Conservation (phyloP, 2,113 vertebrate species). For the Alaudala cheleensis region DNA sequence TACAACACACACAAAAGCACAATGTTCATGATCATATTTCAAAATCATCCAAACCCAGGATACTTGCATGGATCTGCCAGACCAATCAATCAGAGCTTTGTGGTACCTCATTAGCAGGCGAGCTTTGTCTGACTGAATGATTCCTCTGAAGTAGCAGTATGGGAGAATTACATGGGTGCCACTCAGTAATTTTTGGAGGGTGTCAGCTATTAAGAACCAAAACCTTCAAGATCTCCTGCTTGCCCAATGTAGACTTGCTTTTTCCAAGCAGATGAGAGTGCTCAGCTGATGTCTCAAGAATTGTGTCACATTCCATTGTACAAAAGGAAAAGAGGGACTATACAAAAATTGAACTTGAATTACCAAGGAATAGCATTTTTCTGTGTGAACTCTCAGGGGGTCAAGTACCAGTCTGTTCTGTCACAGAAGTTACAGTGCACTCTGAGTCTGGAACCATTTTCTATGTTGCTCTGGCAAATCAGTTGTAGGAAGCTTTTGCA, state of each 20-base stretch:
- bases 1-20: neutral
- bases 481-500: neutral
- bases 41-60: neutral
- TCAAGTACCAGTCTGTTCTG: neutral
- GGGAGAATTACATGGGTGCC: neutral
- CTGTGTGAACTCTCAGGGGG: neutral
- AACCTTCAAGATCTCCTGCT: neutral
- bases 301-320: neutral
- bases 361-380: neutral
- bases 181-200: neutral
- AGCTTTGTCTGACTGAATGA: neutral
- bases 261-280: neutral
- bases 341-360: neutral
- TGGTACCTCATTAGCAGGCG: neutral
- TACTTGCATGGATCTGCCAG: neutral
- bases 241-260: neutral
- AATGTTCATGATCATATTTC: neutral
- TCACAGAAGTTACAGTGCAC: neutral
- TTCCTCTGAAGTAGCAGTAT: neutral
- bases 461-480: neutral
- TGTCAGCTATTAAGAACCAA: neutral
- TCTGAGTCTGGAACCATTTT: neutral
- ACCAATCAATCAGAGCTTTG: neutral
- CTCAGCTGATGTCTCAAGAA: neutral
- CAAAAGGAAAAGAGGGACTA: neutral